Conservation (phyloP, 37 sponge, comb jelly and placozoan species). For the Diacarnus erythraeanus region DNA sequence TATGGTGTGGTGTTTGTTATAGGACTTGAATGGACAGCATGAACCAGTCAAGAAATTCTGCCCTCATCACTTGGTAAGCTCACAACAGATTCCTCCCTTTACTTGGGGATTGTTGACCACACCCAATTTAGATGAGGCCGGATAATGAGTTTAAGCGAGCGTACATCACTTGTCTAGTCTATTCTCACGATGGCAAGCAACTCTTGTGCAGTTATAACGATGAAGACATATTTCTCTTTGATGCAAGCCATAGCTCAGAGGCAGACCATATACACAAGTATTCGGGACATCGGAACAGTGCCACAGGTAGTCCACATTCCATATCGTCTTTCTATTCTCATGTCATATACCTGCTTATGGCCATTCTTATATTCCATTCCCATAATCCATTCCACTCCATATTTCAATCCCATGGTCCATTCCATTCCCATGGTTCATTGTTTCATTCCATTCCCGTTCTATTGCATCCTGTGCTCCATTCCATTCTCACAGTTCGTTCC, state of each 20-base stretch:
- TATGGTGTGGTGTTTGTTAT: no score
- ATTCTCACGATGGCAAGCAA: constrained; percentile 89
- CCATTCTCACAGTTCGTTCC: not conserved
- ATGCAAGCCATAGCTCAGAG: constrained; percentile 67
- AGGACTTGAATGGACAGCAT: not conserved
- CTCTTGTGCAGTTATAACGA: constrained; percentile 93
- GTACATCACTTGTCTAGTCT: constrained; percentile 89
- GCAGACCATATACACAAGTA: constrained; percentile 65
- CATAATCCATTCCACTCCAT: not conserved
- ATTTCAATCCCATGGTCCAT: not conserved
- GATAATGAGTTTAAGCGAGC: constrained; percentile 41
- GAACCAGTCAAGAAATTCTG: constrained; percentile 79
- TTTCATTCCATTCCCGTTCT: not conserved
- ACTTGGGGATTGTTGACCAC: no score
- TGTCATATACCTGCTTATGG: no score
- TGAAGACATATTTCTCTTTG: constrained; percentile 93
- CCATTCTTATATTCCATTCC: no score
- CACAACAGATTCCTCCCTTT: no score
- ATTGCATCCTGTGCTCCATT: not conserved
- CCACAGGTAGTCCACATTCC: constrained; percentile 77
- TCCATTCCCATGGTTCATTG: no score
- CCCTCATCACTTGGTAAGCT: constrained; percentile 76
- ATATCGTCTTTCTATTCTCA: no score
- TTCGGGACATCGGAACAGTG: constrained; percentile 87
- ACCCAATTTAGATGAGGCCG: constrained; percentile 16